Percentiles rank a stretch among this genome's conserved stretches.
Evolutionary conservation across 2,888 invertebrate species (phyloP).

Genomic region (Apotomis betuletana): DNA sequence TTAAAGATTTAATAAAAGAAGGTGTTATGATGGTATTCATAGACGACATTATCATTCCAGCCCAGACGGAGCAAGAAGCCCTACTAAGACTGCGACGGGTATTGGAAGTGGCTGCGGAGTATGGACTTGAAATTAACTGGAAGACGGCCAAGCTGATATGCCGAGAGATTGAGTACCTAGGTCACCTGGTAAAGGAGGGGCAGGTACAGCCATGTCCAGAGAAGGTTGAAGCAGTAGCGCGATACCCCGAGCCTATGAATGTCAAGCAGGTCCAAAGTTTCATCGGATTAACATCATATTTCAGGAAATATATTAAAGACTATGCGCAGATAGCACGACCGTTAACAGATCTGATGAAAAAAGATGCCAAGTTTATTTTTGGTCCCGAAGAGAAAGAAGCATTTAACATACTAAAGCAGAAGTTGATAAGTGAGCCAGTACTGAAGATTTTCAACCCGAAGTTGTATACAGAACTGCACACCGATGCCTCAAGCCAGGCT

Average conservation of each 20-base stretch:
- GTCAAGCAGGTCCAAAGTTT: slow-evolving; percentile 32
- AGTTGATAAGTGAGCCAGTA: slow-evolving; percentile 11
- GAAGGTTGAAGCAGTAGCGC: slow-evolving; percentile 22
- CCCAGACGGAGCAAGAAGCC: slow-evolving; percentile 14
- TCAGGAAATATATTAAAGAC: slow-evolving; percentile 30
- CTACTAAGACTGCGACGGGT: slow-evolving; percentile 16
- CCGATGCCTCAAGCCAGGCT: background rate
- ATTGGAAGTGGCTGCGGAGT: slow-evolving; percentile 16
- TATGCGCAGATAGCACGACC: slow-evolving; percentile 34
- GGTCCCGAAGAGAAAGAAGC: slow-evolving; percentile 5
- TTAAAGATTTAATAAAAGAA: slow-evolving; percentile 20
- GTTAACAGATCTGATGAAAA: slow-evolving; percentile 29
- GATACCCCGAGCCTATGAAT: slow-evolving; percentile 24
- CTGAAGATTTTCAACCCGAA: slow-evolving; percentile 4
- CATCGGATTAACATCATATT: slow-evolving; percentile 31
- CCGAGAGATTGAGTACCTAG: slow-evolving; percentile 30
- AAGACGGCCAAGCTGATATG: slow-evolving; percentile 19
- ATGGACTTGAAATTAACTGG: slow-evolving; percentile 24
- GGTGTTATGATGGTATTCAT: slow-evolving; percentile 22
- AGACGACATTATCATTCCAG: slow-evolving; percentile 31
- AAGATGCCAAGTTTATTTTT: slow-evolving; percentile 30
- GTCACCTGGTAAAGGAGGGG: slow-evolving; percentile 20
- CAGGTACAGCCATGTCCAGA: slow-evolving; percentile 20
- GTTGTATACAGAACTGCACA: background rate
- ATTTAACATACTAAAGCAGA: slow-evolving; percentile 17